Evolutionary conservation across 2,888 invertebrate genomes (phyloP), one percentile per base, ranked within the genome.

Genomic region (Choristoneura rosaceana): DNA sequence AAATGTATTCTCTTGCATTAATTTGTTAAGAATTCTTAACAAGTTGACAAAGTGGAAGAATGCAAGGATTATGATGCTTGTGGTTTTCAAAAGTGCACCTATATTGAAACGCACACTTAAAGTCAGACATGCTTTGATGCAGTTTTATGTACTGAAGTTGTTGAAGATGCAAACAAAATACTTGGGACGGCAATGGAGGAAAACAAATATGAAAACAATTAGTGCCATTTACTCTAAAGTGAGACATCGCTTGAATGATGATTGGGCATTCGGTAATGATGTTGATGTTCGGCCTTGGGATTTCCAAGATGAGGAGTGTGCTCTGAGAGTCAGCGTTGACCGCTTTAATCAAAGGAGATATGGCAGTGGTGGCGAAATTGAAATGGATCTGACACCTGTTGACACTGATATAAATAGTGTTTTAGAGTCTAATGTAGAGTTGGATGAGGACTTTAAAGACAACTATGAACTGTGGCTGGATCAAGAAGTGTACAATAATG

Each of bases 121-220:
- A 96, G 98, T 98, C 3, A 96, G 98, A 68, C 98, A 99, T 87
- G 98, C 99, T 7, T 97, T 99, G 96, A 98, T 99, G 96, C 99
- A 99, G 92, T 95, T 99, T 79, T 99, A 99, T 90, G 98, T 99
- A 10, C 94, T 99, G 75, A 99, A 99, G 90, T 94, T 99, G 73
- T 94, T 99, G 14, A 99, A 99, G 94, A 99, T 99, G 99, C 99
- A 99, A 94, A 99, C 99, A 0, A 99, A 99, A 87, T 99, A 99
- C 93, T 95, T 99, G 81, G 99, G 99, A 0, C 95, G 99, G 12
- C 99, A 99, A 86, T 99, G 99, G 99, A 96, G 99, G 64, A 99
- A 99, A 90, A 98, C 98, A 0, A 99, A 99, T 88, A 99, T 99
- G 99, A 99, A 99, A 90, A 99, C 99, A 0, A 98, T 99, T 93